Base-by-base conservation (phyloP, 2,888 invertebrate genomes). In the Phlogophora meticulosa region DNA sequence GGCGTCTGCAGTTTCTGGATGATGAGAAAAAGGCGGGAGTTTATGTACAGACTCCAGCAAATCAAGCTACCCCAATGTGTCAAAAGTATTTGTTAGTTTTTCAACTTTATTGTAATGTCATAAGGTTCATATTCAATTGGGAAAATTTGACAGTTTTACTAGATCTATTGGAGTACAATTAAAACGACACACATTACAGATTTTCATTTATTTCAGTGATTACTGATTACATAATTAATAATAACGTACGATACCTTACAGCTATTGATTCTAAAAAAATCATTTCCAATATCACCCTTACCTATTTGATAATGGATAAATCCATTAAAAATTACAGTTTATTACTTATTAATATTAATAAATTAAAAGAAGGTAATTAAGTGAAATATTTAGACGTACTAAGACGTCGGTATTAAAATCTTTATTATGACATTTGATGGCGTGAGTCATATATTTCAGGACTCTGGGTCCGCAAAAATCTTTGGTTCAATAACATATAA, bases 221-320 rank as follows among this genome's bases (percentile, higher is more conserved):
- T 95, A 94, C 94, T 94, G 93, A 93, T 93, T 95, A 95, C 94
- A 95, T 94, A 92, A 91, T 91, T 92, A 92, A 88, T 94, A 92
- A 93, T 95, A 95, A 94, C 93, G 94, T 95, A 95, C 91, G 92
- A 93, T 94, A 94, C 85, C 95, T 95, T 95, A 95, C 65, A 80
- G 81, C 95, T 95, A 95, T 91, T 95, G 94, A 95, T 93, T 93
- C 95, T 95, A 95, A 94, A 95, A 95, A 95, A 95, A 94, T 94
- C 95, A 94, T 94, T 95, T 95, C 94, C 95, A 94, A 94, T 95
- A 94, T 94, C 94, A 93, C 92, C 87, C 95, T 95, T 95, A 94
- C 81, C 92, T 94, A 94, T 88, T 94, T 93, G 93, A 92, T 93
- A 91, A 91, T 90, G 91, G 92, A 94, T 92, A 93, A 93, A 91